Conservation (phyloP, 2,888 invertebrate genomes). For the Calliopum simillimum region DNA sequence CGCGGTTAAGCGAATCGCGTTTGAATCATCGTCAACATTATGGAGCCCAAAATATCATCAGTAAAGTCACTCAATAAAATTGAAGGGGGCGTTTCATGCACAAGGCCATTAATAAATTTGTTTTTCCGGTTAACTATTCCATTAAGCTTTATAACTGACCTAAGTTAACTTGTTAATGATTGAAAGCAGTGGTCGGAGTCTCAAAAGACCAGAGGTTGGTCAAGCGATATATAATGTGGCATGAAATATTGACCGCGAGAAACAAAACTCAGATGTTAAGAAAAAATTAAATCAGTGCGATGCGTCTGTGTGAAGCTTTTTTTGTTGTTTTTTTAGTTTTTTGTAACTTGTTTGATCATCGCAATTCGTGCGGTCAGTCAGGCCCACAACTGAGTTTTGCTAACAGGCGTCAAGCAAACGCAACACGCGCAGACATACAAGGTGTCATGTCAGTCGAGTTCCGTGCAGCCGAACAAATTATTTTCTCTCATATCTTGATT, state of each 20-base stretch:
- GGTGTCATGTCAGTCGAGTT: neutral
- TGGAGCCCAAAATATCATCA: neutral
- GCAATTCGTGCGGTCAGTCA: slow-evolving; percentile 63
- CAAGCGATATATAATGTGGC: neutral
- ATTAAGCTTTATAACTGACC: neutral
- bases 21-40: neutral
- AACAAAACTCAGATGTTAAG: neutral
- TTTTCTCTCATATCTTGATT: neutral
- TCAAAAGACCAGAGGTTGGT: neutral
- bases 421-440: slow-evolving; percentile 11
- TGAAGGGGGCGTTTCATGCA: neutral
- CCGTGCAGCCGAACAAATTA: neutral
- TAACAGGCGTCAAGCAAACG: slow-evolving; percentile 62
- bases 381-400: slow-evolving; percentile 66
- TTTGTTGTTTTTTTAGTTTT: slow-evolving; percentile 9
- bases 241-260: no score
- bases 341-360: slow-evolving; percentile 21
- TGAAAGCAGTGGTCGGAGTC: no score
- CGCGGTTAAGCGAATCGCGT: slow-evolving; percentile 38
- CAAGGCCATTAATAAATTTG: neutral
- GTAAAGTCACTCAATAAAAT: neutral
- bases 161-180: neutral
- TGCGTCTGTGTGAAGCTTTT: neutral
- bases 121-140: neutral
- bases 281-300: neutral